A percentile compares a stretch with the other conserved stretches of the same genome.
Evolutionary conservation across 2,797 vertebrate genomes (phyloP).

Genomic region (Ambastaia sidthimunki): DNA sequence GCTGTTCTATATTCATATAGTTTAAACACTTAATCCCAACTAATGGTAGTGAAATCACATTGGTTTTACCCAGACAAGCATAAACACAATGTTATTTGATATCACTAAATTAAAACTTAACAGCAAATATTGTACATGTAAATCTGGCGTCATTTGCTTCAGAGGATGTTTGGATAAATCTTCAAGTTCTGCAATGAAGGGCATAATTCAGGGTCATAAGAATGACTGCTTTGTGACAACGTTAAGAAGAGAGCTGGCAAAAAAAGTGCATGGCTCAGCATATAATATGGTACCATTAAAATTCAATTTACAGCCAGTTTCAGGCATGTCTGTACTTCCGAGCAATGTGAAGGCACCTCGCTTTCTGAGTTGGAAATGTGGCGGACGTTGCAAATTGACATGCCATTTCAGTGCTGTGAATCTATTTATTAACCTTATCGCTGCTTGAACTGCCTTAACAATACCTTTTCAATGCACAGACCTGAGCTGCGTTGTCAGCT

Average conservation of each 20-base stretch:
- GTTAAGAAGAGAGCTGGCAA: conserved; percentile 62
- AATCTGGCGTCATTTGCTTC: conserved; percentile 73
- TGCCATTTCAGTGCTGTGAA: conserved; percentile 70
- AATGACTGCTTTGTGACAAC: conserved; percentile 76
- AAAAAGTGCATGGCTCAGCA: conserved; percentile 76
- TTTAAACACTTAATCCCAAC: neutral
- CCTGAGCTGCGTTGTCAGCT: conserved; percentile 36
- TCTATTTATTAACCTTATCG: conserved; percentile 79
- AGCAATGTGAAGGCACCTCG: conserved; percentile 62
- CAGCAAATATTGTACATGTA: conserved; percentile 10
- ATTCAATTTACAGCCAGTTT: conserved; percentile 79
- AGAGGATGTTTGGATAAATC: conserved; percentile 75
- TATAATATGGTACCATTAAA: conserved; percentile 78
- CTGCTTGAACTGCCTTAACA: conserved; percentile 74
- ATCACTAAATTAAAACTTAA: conserved; percentile 30
- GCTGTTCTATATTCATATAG: conserved; percentile 39
- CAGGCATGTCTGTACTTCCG: conserved; percentile 67
- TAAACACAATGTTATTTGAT: conserved; percentile 5
- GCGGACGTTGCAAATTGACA: conserved; percentile 79
- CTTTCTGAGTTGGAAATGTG: conserved; percentile 67
- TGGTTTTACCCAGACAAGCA: neutral
- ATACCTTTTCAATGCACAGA: conserved; percentile 45
- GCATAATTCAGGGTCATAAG: conserved; percentile 72
- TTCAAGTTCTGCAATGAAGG: conserved; percentile 70
- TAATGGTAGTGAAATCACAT: conserved; percentile 13